Evolutionary conservation across 2,888 invertebrate species (phyloP), one percentile per base, ranked within the genome.

Genomic region (Scaptodrosophila latifasciaeformis): DNA sequence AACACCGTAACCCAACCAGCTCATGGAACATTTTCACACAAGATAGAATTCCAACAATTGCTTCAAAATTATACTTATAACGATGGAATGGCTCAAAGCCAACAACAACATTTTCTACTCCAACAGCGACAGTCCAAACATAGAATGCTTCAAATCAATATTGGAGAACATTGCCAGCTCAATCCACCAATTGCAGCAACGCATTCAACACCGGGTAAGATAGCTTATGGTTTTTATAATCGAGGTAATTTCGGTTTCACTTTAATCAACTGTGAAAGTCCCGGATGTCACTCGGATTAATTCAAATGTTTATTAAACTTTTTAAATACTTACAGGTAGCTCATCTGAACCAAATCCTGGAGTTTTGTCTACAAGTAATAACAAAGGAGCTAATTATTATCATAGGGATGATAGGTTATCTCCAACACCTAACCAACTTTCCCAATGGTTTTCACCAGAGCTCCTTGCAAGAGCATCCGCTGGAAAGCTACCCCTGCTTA

Each of bases 371-470:
- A n/a, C n/a, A n/a, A n/a, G n/a, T n/a, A n/a, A n/a, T n/a, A n/a
- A n/a, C n/a, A n/a, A n/a, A n/a, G n/a, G 19, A n/a, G 3, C 31
- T 34, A 69, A 66, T 40, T 21, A 44, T 27, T 29, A 77, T 53
- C 83, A 84, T 43, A 77, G 90, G 63, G 91, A 89, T 51, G 89
- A 89, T 59, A 89, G 89, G 45, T 84, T 91, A 46, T 89, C 93
- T 69, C 90, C 91, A 24, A 90, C 91, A 12, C 90, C 89, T 67
- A 94, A 94, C 87, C 94, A 94, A 86, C 88, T 95, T 65, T 92
- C 94, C 10, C 90, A 93, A 79, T 95, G 95, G 94, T 95, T 95
- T 88, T 92, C 92, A 17, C 94, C 94, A 0, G 94, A 95, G 85
- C 88, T 95, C 47, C 88, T 94, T 62, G 94, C 94, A 54, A 91